These are phyloP conservation scores for Malurus elegans DNA, from an alignment of 2,113 vertebrate genomes.

Conservation along the genomic window DNA sequence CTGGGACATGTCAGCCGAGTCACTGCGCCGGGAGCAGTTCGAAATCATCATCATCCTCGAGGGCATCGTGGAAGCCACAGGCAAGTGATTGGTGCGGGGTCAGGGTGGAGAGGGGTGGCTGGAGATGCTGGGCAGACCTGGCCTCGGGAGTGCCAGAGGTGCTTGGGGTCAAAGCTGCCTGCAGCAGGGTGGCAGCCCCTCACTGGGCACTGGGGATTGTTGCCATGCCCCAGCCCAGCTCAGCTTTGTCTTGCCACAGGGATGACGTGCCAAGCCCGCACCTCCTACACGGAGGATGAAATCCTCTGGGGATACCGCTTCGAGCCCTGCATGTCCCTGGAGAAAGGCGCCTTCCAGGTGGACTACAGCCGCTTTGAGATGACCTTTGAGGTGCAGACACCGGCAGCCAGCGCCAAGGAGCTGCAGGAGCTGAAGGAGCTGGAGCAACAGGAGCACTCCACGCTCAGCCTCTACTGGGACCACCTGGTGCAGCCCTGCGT, in stretches of 20 bases:
- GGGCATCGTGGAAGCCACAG: slow-evolving; percentile 84
- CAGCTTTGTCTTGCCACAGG: background rate
- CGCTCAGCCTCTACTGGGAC: slow-evolving; percentile 60
- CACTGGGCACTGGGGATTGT: fast-evolving
- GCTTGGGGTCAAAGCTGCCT: fast-evolving
- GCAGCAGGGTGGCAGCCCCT: background rate
- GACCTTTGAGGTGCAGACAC: slow-evolving; percentile 81
- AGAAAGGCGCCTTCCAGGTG: slow-evolving; percentile 81
- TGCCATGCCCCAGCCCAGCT: fast-evolving
- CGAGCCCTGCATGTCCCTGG: slow-evolving; percentile 82
- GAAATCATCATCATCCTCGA: slow-evolving; percentile 86
- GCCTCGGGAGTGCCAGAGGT: background rate
- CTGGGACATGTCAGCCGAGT: slow-evolving; percentile 77
- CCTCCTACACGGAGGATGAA: slow-evolving; percentile 81
- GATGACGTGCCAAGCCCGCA: slow-evolving; percentile 86
- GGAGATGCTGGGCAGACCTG: background rate
- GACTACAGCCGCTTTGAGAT: slow-evolving; percentile 81
- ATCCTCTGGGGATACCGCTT: slow-evolving; percentile 84
- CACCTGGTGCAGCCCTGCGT: slow-evolving; percentile 6
- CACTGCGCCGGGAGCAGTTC: slow-evolving; percentile 73
- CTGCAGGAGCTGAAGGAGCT: slow-evolving; percentile 42
- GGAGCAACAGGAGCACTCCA: slow-evolving; percentile 44
- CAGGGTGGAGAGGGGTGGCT: fast-evolving
- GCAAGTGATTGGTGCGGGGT: slow-evolving; percentile 1
- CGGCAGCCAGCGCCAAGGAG: slow-evolving; percentile 70